Evolutionary conservation across 2,888 invertebrate species (phyloP).

Genomic region (Folsomia manolachei): DNA sequence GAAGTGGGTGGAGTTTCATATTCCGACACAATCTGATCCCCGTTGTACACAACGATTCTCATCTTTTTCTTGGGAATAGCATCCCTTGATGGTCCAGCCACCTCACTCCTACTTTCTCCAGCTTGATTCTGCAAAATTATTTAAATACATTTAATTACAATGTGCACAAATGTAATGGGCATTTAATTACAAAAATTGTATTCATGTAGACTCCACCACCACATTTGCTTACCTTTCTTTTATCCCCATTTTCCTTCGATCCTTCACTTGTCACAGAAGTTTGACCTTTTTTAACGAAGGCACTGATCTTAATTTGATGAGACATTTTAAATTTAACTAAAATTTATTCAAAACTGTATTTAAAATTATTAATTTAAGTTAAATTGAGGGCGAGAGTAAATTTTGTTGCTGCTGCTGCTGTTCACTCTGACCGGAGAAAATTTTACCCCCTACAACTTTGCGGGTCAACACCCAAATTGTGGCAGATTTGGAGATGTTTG

Average conservation of each 20-base stretch:
- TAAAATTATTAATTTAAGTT: neutral
- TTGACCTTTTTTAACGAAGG: neutral
- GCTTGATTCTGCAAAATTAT: neutral
- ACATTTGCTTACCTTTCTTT: neutral
- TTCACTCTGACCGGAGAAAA: neutral
- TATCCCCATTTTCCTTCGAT: neutral
- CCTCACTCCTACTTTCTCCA: neutral
- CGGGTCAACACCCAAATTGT: slow-evolving; percentile 83
- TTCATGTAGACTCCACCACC: neutral
- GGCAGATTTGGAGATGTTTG: slow-evolving; percentile 88
- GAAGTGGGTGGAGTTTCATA: neutral
- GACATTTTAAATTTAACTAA: neutral
- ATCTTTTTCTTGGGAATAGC: neutral
- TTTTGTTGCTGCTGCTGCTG: neutral
- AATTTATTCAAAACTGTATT: neutral
- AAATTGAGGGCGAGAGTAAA: neutral
- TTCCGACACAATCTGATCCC: neutral
- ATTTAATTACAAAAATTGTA: no score
- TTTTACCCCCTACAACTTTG: neutral
- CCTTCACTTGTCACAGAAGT: neutral
- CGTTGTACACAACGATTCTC: neutral
- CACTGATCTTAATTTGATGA: neutral
- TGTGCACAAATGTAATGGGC: no score
- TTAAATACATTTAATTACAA: neutral
- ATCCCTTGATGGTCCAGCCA: neutral